phyloP scores from a whole-genome alignment of 2,113 vertebrate species.

The Chaetops frenatus region DNA sequence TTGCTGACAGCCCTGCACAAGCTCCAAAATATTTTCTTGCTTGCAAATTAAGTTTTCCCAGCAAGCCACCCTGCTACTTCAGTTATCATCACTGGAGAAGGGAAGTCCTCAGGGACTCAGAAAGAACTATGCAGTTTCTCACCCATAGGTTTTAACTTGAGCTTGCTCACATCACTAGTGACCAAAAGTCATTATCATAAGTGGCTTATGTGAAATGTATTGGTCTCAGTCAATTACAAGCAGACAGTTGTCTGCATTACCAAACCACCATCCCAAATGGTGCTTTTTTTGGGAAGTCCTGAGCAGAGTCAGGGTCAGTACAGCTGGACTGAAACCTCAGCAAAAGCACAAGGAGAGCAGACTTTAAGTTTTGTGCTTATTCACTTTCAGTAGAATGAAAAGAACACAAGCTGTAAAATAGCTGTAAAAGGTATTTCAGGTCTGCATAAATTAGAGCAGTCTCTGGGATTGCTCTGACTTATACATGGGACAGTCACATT shows the following conservation, averaged over 20 bases:
- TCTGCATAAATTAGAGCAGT: neutral
- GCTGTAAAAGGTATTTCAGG: neutral
- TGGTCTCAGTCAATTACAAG: slow-evolving; percentile 56
- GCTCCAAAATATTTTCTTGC: neutral
- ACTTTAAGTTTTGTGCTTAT: neutral
- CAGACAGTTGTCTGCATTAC: slow-evolving; percentile 53
- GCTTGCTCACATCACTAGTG: slow-evolving; percentile 24
- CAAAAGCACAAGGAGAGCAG: neutral
- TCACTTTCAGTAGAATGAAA: neutral
- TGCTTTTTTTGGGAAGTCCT: slow-evolving; percentile 40
- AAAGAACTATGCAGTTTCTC: neutral
- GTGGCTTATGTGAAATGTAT: slow-evolving; percentile 37
- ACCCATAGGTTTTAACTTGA: slow-evolving; percentile 32
- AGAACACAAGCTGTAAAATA: neutral
- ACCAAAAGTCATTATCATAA: slow-evolving; percentile 45
- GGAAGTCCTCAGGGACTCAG: neutral
- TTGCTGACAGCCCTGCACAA: neutral
- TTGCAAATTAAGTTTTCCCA: neutral
- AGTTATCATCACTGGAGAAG: neutral
- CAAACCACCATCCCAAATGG: slow-evolving; percentile 39
- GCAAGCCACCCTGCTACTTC: neutral
- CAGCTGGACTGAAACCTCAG: neutral
- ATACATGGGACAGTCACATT: neutral
- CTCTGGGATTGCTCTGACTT: neutral
- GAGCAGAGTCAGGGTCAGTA: neutral